phyloP scores from a whole-genome alignment of 2,888 invertebrate species.

The Thymelicus sylvestris region DNA sequence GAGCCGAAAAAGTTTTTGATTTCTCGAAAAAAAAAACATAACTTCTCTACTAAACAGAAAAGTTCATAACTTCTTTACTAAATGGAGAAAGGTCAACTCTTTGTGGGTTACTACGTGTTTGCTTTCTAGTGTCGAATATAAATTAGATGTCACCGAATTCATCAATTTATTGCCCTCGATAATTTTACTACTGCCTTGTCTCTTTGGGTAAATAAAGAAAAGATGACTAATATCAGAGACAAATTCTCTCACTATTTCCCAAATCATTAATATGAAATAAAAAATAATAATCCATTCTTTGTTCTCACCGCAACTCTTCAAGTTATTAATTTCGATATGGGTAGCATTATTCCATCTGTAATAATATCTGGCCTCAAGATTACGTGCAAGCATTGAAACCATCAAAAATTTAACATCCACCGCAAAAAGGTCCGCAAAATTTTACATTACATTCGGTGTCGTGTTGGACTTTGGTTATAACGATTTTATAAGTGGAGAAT shows the following conservation, averaged over 20 bases:
- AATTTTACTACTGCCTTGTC: too few species aligned
- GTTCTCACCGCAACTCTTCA: not conserved
- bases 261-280: not conserved
- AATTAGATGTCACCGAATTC: too few species aligned
- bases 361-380: conserved; percentile 33
- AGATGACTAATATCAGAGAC: too few species aligned
- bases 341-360: conserved; percentile 25
- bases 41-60: too few species aligned
- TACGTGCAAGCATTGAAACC: conserved; percentile 35
- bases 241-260: not conserved
- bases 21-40: too few species aligned
- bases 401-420: conserved; percentile 34
- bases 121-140: too few species aligned
- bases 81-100: too few species aligned
- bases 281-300: not conserved
- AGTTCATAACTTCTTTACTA: too few species aligned
- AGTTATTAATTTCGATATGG: conserved; percentile 21
- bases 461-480: conserved; percentile 45
- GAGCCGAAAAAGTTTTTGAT: too few species aligned
- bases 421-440: conserved; percentile 40
- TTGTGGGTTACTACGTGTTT: too few species aligned
- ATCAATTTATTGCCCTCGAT: too few species aligned
- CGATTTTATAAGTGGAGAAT: conserved; percentile 57
- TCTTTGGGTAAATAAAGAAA: too few species aligned
- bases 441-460: conserved; percentile 43